Evolutionary conservation across 2,888 invertebrate species (phyloP).

Genomic region (Shargacucullia verbasci): DNA sequence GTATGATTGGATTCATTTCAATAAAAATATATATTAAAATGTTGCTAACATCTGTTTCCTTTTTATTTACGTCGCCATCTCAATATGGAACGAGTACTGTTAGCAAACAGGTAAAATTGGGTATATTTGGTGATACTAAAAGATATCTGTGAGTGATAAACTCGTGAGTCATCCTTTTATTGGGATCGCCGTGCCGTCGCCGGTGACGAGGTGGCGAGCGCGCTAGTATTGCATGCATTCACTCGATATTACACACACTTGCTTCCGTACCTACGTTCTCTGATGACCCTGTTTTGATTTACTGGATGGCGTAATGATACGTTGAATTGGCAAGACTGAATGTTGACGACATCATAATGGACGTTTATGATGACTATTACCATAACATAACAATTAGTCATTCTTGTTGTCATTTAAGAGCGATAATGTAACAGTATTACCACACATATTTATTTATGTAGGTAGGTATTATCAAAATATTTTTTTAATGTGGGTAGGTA

Average conservation of each 20-base stretch:
- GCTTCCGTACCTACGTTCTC: constrained; percentile 23
- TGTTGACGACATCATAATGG: constrained; percentile 11
- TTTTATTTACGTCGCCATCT: constrained; percentile 56
- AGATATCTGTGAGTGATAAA: constrained; percentile 43
- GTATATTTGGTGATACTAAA: constrained; percentile 31
- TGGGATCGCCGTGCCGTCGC: constrained; percentile 53
- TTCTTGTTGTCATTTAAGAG: constrained; percentile 7
- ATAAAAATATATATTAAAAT: constrained; percentile 90
- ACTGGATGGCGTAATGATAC: constrained; percentile 31
- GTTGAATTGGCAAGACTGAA: constrained; percentile 5
- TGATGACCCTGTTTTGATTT: constrained; percentile 48
- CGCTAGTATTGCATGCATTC: constrained; percentile 44
- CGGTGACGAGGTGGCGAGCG: constrained; percentile 32
- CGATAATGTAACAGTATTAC: not conserved
- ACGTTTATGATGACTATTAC: constrained; percentile 7
- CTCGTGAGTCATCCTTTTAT: constrained; percentile 38
- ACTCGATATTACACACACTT: constrained; percentile 36
- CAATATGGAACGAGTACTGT: constrained; percentile 11
- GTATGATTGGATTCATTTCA: constrained; percentile 89
- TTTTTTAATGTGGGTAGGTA: too few species aligned
- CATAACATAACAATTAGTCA: constrained; percentile 39
- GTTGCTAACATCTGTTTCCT: constrained; percentile 85
- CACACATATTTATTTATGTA: too few species aligned
- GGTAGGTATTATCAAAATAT: too few species aligned
- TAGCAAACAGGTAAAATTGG: constrained; percentile 31